Conservation (phyloP, 2,113 vertebrate genomes). For the Alaudala cheleensis region DNA sequence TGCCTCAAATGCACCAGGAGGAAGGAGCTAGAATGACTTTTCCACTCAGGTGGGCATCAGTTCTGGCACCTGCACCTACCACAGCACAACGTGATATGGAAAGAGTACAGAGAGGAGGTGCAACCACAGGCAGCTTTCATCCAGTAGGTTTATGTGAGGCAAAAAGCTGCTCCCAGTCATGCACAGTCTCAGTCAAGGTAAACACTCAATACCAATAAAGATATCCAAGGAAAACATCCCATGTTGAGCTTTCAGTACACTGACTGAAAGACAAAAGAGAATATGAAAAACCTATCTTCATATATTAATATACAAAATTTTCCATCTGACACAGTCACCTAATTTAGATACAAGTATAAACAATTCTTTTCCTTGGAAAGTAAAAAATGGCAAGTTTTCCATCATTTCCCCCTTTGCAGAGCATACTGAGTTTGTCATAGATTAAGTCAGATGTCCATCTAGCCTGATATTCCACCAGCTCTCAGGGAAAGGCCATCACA, state of each 20-base stretch:
- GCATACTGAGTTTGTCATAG: background rate
- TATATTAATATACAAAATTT: background rate
- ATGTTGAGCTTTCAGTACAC: background rate
- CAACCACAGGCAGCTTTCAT: background rate
- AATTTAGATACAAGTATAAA: background rate
- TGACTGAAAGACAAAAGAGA: background rate
- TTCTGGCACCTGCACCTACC: background rate
- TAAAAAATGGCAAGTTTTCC: background rate
- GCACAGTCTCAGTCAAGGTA: accelerated
- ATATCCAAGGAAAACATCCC: background rate
- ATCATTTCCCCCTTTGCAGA: background rate
- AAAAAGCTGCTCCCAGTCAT: background rate
- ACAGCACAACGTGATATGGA: background rate
- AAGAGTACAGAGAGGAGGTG: background rate
- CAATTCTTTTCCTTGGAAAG: background rate
- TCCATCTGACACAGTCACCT: background rate
- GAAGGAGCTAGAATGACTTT: background rate
- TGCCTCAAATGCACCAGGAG: background rate
- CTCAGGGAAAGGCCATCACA: background rate
- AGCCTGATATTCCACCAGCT: background rate
- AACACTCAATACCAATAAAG: background rate
- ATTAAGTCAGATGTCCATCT: background rate
- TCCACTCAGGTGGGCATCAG: background rate
- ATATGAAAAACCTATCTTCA: background rate
- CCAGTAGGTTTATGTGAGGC: background rate